phyloP scores from a whole-genome alignment of 2,113 vertebrate species.

The Scortum barcoo region DNA sequence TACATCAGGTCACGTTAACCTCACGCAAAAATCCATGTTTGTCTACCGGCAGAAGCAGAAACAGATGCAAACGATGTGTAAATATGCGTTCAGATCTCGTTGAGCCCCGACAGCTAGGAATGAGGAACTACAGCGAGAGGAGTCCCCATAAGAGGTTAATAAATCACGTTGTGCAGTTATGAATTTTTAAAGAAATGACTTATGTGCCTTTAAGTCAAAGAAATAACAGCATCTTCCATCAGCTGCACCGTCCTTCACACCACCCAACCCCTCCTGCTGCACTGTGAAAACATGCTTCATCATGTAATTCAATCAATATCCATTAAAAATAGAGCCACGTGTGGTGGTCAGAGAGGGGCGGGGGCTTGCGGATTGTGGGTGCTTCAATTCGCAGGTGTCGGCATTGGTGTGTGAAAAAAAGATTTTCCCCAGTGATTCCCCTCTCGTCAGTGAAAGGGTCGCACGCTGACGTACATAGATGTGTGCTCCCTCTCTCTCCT shows the following conservation, averaged over 20 bases:
- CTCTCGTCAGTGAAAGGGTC: slow-evolving; percentile 31
- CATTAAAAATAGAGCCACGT: slow-evolving; percentile 43
- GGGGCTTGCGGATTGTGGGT: neutral
- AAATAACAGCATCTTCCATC: slow-evolving; percentile 20
- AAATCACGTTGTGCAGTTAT: slow-evolving; percentile 35
- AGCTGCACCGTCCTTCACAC: slow-evolving; percentile 33
- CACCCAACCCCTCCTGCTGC: neutral
- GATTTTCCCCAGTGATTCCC: slow-evolving; percentile 68
- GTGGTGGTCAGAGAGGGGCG: neutral
- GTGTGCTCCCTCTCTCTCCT: slow-evolving; percentile 41
- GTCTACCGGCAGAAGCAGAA: slow-evolving; percentile 9
- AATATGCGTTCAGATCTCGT: slow-evolving; percentile 30
- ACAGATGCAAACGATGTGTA: slow-evolving; percentile 8
- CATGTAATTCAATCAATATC: slow-evolving; percentile 52
- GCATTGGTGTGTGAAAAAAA: slow-evolving; percentile 23
- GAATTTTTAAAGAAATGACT: slow-evolving; percentile 34
- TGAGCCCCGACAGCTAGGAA: slow-evolving; percentile 9
- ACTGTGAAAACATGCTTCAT: slow-evolving; percentile 45
- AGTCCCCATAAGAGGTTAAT: slow-evolving; percentile 15
- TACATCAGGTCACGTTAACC: slow-evolving; percentile 13
- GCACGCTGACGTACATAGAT: slow-evolving; percentile 69
- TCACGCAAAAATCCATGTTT: slow-evolving; percentile 28
- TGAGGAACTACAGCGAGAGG: slow-evolving; percentile 18
- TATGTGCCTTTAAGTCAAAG: slow-evolving; percentile 18
- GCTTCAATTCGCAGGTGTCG: slow-evolving; percentile 23